Evolutionary conservation across 2,888 invertebrate genomes (phyloP).

Genomic region (Yponomeuta plumbellus): DNA sequence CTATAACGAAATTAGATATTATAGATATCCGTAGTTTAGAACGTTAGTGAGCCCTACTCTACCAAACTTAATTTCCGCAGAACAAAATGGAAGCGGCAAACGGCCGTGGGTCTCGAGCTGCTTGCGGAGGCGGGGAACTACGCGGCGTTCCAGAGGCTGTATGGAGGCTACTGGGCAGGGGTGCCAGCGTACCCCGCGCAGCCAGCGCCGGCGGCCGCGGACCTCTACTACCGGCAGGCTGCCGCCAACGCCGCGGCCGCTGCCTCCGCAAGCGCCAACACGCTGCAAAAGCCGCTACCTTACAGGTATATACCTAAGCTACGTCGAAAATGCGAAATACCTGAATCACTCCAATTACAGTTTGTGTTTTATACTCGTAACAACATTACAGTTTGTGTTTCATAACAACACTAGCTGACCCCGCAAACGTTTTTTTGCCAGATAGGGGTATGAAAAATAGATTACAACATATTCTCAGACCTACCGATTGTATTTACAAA

Average conservation of each 20-base stretch:
- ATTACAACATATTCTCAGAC: too few relatives aligned
- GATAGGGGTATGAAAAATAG: too few relatives aligned
- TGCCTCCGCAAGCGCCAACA: constrained; percentile 78
- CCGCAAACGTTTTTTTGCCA: too few relatives aligned
- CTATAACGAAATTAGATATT: too few relatives aligned
- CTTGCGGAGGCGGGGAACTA: constrained; percentile 98
- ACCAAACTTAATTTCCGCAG: constrained; percentile 64
- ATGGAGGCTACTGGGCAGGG: constrained; percentile 85
- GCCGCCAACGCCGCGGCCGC: constrained; percentile 82
- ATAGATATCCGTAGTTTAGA: too few relatives aligned
- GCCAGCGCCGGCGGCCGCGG: constrained; percentile 82
- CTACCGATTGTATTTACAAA: too few relatives aligned
- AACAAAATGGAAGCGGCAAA: constrained; percentile 99
- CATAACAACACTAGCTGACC: too few relatives aligned
- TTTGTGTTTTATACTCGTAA: too few relatives aligned
- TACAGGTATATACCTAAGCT: constrained; percentile 70
- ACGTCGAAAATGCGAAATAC: too few relatives aligned
- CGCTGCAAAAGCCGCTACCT: constrained; percentile 91
- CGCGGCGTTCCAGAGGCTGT: constrained; percentile 97
- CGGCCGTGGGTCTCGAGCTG: constrained; percentile 97
- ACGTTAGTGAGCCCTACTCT: too few relatives aligned
- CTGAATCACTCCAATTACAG: too few relatives aligned
- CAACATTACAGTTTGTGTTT: too few relatives aligned
- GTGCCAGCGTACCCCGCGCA: constrained; percentile 82
- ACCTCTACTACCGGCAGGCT: constrained; percentile 89